A percentile compares a stretch with the other conserved stretches of the same genome.
These are phyloP conservation scores for Athene noctua DNA, from an alignment of 2,113 vertebrate genomes.

Conservation along the genomic window DNA sequence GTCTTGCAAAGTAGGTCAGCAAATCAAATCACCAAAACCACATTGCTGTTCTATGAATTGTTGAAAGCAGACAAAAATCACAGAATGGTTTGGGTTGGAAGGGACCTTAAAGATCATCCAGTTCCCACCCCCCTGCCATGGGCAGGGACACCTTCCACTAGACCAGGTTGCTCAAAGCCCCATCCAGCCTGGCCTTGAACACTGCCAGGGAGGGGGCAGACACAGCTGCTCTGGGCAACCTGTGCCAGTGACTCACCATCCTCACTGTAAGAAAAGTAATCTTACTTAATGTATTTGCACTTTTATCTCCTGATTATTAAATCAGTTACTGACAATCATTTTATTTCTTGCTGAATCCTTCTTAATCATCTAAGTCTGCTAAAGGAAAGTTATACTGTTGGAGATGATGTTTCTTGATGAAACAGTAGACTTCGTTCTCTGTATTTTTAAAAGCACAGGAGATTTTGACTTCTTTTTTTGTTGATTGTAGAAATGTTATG, in stretches of 20 bases:
- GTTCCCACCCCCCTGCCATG: too few species aligned
- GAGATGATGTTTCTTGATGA: fast-evolving
- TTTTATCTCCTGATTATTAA: conserved; percentile 7
- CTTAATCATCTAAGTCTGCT: background rate
- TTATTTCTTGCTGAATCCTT: background rate
- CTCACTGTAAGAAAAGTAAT: background rate
- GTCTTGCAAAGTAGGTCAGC: background rate
- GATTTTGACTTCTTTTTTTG: background rate
- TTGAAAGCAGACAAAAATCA: background rate
- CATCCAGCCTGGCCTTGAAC: too few species aligned
- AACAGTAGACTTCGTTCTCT: background rate
- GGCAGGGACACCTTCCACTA: too few species aligned
- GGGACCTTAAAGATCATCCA: too few species aligned
- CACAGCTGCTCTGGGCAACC: too few species aligned
- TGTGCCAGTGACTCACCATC: too few species aligned
- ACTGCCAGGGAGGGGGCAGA: too few species aligned
- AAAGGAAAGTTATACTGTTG: background rate
- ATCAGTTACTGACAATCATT: background rate
- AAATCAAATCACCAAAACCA: background rate
- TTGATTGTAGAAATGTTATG: background rate
- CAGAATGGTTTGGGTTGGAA: too few species aligned
- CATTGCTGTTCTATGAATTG: background rate
- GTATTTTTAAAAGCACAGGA: background rate
- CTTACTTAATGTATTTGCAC: background rate
- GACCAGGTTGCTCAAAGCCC: too few species aligned